A percentile compares a stretch with the other conserved stretches of the same genome.
Conservation (phyloP, 2,113 vertebrate species). For the Paralichthys olivaceus region DNA sequence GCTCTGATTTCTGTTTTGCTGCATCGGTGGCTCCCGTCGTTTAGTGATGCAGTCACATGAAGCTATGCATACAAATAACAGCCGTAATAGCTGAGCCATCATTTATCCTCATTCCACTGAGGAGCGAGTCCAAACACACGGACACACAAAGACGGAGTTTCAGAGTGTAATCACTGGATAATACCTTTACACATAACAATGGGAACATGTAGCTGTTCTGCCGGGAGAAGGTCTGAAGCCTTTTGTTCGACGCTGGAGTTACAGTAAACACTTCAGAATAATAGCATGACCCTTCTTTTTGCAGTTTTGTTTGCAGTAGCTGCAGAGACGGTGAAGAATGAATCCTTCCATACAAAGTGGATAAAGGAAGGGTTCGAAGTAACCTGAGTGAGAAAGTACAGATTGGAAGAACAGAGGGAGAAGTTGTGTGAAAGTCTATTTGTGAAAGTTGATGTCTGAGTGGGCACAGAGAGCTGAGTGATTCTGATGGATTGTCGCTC, state of each 20-base stretch:
- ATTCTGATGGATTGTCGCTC: too few species aligned
- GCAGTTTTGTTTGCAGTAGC: background rate
- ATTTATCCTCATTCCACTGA: conserved; percentile 8
- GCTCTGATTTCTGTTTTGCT: too few species aligned
- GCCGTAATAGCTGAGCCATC: background rate
- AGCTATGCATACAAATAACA: conserved; percentile 35
- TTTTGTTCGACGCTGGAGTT: background rate
- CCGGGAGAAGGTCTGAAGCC: background rate
- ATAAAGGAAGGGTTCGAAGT: background rate
- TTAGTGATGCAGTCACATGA: conserved; percentile 8
- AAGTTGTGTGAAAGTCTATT: background rate
- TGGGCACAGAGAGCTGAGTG: too few species aligned
- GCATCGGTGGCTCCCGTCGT: background rate
- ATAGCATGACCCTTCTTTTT: background rate
- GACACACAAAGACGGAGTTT: background rate
- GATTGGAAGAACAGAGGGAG: background rate
- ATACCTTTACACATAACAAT: background rate
- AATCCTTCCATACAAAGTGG: background rate
- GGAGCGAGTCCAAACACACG: conserved; percentile 8
- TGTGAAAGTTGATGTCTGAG: too few species aligned
- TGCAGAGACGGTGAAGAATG: too few species aligned
- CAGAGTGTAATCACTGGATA: conserved; percentile 8
- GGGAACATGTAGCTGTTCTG: conserved; percentile 6
- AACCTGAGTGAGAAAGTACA: background rate
- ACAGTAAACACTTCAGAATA: conserved; percentile 25